Evolutionary conservation across 2,888 invertebrate genomes (phyloP).

Genomic region (Campaea margaritaria): DNA sequence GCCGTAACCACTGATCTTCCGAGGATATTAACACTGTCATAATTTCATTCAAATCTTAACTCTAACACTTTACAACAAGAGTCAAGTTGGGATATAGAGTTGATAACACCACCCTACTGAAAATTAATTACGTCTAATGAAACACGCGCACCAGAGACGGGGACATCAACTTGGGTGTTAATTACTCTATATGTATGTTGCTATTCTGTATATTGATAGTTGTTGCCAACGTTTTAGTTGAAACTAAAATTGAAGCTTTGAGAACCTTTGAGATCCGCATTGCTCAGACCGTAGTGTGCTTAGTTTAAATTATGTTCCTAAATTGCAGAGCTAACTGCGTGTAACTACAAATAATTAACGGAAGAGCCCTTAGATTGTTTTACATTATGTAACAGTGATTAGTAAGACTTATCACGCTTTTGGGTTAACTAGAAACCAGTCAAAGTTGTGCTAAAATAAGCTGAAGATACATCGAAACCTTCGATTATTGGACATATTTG

Average conservation of each 20-base stretch:
- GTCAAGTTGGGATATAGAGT: conserved; percentile 10
- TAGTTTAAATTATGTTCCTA: too few relatives aligned
- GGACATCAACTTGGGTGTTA: conserved; percentile 47
- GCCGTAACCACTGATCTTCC: conserved; percentile 25
- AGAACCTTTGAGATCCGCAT: too few relatives aligned
- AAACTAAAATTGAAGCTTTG: conserved; percentile 5
- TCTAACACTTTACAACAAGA: conserved; percentile 1
- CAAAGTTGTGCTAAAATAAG: too few relatives aligned
- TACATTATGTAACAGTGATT: too few relatives aligned
- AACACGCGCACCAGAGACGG: conserved; percentile 54
- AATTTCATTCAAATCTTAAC: conserved; percentile 16
- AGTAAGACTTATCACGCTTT: too few relatives aligned
- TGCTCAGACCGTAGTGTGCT: too few relatives aligned
- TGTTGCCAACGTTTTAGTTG: conserved; percentile 10
- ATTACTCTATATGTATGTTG: conserved; percentile 30
- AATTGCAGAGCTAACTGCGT: too few relatives aligned
- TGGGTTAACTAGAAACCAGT: too few relatives aligned
- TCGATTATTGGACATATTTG: too few relatives aligned
- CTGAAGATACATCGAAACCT: too few relatives aligned
- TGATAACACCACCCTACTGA: conserved; percentile 41
- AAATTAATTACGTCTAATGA: conserved; percentile 74
- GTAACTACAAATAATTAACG: too few relatives aligned
- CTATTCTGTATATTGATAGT: conserved; percentile 22
- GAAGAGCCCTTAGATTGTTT: too few relatives aligned
- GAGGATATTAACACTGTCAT: conserved; percentile 4